Percentiles rank a stretch among this genome's conserved stretches.
Evolutionary conservation across 2,113 vertebrate genomes (phyloP).

Genomic region (Mus musculus): GRCm39 chr1:25333501-25334000

Average conservation of each 20-base stretch:
- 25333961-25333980: neutral
- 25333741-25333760: constrained; percentile 75
- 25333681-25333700: constrained; percentile 23
- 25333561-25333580: neutral
- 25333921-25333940: constrained; percentile 39
- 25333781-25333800: constrained; percentile 64
- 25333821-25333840: constrained; percentile 66
- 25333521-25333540: constrained; percentile 39
- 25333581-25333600: constrained; percentile 18
- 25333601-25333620: neutral
- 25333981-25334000: constrained; percentile 12
- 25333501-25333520: neutral
- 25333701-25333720: constrained; percentile 49
- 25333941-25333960: constrained; percentile 30
- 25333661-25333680: constrained; percentile 60
- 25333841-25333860: constrained; percentile 31
- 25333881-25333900: constrained; percentile 36
- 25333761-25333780: constrained; percentile 61
- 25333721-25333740: constrained; percentile 76
- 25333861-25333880: constrained; percentile 43
- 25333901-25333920: constrained; percentile 10
- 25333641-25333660: constrained; percentile 51
- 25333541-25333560: neutral
- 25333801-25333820: constrained; percentile 6
- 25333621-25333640: neutral